Base-by-base conservation (phyloP, 2,797 vertebrate genomes). In the Phrynocephalus guinanensis region DNA sequence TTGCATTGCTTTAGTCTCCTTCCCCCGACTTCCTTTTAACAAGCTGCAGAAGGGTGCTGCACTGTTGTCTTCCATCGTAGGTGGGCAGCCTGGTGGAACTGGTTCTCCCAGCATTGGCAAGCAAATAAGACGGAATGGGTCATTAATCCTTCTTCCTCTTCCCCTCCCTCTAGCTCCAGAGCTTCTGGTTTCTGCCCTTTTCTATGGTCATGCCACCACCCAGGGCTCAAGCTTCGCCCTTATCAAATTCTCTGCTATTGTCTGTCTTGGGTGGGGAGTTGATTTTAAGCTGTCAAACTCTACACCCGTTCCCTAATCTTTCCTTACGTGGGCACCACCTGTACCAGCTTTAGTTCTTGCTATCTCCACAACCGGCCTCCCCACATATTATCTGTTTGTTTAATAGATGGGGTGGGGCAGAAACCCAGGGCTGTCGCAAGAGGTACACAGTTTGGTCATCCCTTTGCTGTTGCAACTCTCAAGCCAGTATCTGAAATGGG, bases 301-400 rank as follows among this genome's bases (percentile, higher is more conserved):
- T 84, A 56, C 63, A 75, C 70, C 82, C 48, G 30, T 80, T 76
- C 63, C 22, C 70, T 90, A 87, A 90, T 87, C 89, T 90, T 85
- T 76, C 77, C 1, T 2, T 75, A 68, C 78, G 48, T 87, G 77
- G 82, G 66, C 71, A 50, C 78, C 89, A 78, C 89, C 89, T 82
- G 4, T 22, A 1, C 48, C 24, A 50, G 78, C 78, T 66, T 87
- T 82, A 85, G 33, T 90, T 81, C 66, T 85, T 63, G 18, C 72
- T 85, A 48, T 90, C 83, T 85, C 85, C 63, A 28, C 38, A 6
- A 6, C 22, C 50, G 66, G 48, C 2, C 85, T 33, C 76, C 18
- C 8, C 18, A 4, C 20, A 28, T 33, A n/a, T 75, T 85, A 87
- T 90, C 82, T 71, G 86, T 87, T 90, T 87, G 78, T 50, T 85